A percentile compares a stretch with the other conserved stretches of the same genome.
Evolutionary conservation across 2,888 invertebrate species (phyloP).

Genomic region (Aleiodes leptofemur): DNA sequence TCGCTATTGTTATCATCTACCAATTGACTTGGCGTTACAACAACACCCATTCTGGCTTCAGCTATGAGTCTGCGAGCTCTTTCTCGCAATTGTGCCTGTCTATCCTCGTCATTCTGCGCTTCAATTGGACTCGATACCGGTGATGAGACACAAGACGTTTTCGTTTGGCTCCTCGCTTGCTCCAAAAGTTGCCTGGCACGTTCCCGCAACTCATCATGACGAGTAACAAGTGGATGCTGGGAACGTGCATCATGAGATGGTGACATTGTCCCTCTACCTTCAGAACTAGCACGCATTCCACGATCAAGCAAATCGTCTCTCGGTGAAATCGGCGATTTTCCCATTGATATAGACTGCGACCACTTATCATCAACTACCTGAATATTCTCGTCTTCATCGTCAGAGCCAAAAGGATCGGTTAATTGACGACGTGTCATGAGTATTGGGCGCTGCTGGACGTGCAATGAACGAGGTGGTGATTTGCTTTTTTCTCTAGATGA

Average conservation of each 20-base stretch:
- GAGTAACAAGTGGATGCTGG: slow-evolving; percentile 83
- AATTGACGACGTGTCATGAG: slow-evolving; percentile 91
- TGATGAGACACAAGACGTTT: slow-evolving; percentile 75
- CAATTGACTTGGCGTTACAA: slow-evolving; percentile 72
- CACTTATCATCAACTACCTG: slow-evolving; percentile 71
- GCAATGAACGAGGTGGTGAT: slow-evolving; percentile 71
- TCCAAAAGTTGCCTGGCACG: slow-evolving; percentile 89
- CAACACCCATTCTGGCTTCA: slow-evolving; percentile 84
- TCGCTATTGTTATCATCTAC: slow-evolving; percentile 71
- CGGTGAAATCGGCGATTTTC: slow-evolving; percentile 69
- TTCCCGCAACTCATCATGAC: slow-evolving; percentile 90
- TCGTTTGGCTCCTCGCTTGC: slow-evolving; percentile 80
- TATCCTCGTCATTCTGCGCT: slow-evolving; percentile 86
- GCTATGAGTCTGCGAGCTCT: slow-evolving; percentile 92
- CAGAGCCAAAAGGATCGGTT: slow-evolving; percentile 93
- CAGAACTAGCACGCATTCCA: slow-evolving; percentile 69
- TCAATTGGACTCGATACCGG: slow-evolving; percentile 77
- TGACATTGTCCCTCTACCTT: slow-evolving; percentile 68
- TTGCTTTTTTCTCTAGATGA: slow-evolving; percentile 75
- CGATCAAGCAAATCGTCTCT: slow-evolving; percentile 70
- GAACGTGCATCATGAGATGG: slow-evolving; percentile 68
- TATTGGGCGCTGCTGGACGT: slow-evolving; percentile 71
- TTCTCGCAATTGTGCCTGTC: slow-evolving; percentile 90
- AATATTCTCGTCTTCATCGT: slow-evolving; percentile 81
- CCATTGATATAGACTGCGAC: slow-evolving; percentile 70